These are phyloP conservation scores for Physella acuta DNA, from an alignment of 1,140 invertebrate genomes.

Conservation along the genomic window DNA sequence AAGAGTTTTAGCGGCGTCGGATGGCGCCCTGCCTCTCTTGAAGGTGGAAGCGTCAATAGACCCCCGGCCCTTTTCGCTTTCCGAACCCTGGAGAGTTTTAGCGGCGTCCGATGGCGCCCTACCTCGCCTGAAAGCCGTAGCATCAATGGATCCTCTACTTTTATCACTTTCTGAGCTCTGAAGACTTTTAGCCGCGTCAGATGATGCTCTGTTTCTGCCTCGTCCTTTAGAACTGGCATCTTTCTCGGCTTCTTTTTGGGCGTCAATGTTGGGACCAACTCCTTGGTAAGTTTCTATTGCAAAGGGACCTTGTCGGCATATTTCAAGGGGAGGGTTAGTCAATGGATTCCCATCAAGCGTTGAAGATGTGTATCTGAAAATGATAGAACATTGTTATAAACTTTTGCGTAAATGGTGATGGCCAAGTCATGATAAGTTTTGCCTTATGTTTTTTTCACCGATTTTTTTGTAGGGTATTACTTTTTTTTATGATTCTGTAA, in stretches of 20 bases:
- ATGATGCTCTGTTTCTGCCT: background rate
- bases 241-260: background rate
- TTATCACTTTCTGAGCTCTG: background rate
- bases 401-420: no score
- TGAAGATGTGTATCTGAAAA: constrained; percentile 44
- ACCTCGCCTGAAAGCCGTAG: no score
- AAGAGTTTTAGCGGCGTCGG: background rate
- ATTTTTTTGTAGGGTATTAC: no score
- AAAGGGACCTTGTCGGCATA: constrained; percentile 52
- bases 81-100: background rate
- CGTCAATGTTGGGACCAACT: constrained; percentile 4
- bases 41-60: background rate
- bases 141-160: background rate
- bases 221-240: background rate
- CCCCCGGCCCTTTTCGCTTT: background rate
- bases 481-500: no score
- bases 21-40: background rate
- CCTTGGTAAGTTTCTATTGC: constrained; percentile 40
- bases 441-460: no score
- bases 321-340: constrained; percentile 53
- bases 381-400: no score
- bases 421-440: no score
- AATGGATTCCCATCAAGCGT: constrained; percentile 58
- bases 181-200: background rate
- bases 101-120: background rate